Evolutionary conservation across 2,113 vertebrate species (phyloP), one percentile per base, ranked within the genome.

Genomic region (Tinamus guttatus): DNA sequence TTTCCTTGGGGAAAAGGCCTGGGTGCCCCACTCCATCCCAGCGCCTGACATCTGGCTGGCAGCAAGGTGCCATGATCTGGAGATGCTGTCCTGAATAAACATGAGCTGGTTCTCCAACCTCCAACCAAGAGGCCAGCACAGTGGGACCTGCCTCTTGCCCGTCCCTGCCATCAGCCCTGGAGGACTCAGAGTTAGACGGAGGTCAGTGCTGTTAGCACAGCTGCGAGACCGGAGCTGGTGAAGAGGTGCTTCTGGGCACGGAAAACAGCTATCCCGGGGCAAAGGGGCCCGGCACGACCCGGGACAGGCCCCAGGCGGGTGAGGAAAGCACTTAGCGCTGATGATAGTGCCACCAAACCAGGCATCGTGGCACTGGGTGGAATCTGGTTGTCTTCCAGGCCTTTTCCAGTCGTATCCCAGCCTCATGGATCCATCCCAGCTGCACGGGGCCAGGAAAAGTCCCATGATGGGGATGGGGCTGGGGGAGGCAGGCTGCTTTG

Each of bases 221-320:
- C 51, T 1, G 2, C 1, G 1, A 8, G 3, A 21, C 5, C 1
- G 41, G 9, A 58, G 68, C 94, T 81, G 85, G 82, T 93, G 89
- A 95, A 97, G 90, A 93, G 32, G 64, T 7, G 51, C 93, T 94
- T 89, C 47, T 56, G 80, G 41, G 34, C 65, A 92, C 25, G n/a
- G 63, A 58, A 25, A 71, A 64, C 40, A 32, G 43, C 67, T 18
- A 63, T 59, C 28, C 32, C 28, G 11, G 54, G 60, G 71, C 54
- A 64, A 47, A 1, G 18, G 11, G 36, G 18, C 58, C 1, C 2
- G 41, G 21, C 3, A 0, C 8, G 69, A 27, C 34, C 54, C 1
- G 6, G 62, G 21, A 63, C 1, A 4, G 54, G 59, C 40, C 43
- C 38, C 11, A 6, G 28, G 38, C 14, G 4, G 3, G 2, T 12